Percentiles rank a stretch among this genome's conserved stretches.
These are phyloP conservation scores for Dichetophora obliterata DNA, from an alignment of 2,888 invertebrate genomes.

Conservation along the genomic window DNA sequence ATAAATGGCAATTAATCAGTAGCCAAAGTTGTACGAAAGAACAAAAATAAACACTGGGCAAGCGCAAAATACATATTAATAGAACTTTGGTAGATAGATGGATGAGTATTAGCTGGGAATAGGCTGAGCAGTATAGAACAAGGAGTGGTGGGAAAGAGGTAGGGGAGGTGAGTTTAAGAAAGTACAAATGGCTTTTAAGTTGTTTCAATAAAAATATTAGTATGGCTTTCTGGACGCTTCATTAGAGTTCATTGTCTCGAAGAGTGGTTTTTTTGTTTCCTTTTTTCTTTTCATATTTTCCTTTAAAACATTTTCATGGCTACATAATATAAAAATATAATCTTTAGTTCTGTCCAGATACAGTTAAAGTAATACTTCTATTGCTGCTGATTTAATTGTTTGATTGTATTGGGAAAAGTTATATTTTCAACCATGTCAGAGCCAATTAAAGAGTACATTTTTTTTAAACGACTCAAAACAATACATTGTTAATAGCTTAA, in stretches of 20 bases:
- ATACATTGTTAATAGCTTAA: no score
- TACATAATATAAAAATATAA: no score
- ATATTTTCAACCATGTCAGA: no score
- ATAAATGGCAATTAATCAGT: slow-evolving; percentile 63
- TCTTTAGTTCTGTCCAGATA: no score
- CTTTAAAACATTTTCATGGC: no score
- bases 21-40: slow-evolving; percentile 43
- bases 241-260: neutral
- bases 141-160: neutral
- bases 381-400: no score
- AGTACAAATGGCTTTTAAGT: neutral
- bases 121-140: neutral
- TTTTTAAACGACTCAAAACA: no score
- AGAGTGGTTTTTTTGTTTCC: no score
- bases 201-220: slow-evolving; percentile 13
- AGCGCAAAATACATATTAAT: slow-evolving; percentile 21
- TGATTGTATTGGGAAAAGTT: no score
- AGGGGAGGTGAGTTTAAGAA: neutral
- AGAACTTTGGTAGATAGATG: neutral
- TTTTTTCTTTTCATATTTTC: no score
- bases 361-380: no score
- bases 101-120: neutral
- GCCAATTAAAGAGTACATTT: no score
- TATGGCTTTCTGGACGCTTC: neutral
- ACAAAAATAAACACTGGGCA: neutral